These are phyloP conservation scores for Palythoa grandis DNA, from an alignment of 92 coral and sea anemone species.

Conservation along the genomic window DNA sequence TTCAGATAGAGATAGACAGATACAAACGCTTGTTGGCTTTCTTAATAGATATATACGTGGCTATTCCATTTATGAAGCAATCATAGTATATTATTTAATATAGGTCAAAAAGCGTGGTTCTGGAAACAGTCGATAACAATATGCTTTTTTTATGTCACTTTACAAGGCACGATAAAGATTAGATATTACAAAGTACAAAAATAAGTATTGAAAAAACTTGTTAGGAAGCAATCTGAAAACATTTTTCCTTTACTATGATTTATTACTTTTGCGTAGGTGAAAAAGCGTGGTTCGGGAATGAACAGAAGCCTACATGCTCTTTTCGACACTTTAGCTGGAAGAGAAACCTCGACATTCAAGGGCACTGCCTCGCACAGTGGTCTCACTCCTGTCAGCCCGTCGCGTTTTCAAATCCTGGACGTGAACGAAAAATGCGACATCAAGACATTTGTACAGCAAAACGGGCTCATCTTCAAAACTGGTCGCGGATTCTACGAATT, in stretches of 20 bases:
- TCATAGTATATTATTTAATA: background rate
- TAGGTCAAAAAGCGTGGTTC: slow-evolving; percentile 56
- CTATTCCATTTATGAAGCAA: no score
- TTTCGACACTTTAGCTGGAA: slow-evolving; percentile 90
- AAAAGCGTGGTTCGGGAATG: slow-evolving; percentile 73
- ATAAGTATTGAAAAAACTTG: background rate
- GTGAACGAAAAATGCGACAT: slow-evolving; percentile 94
- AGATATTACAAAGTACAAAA: no score
- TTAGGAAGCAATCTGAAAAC: background rate
- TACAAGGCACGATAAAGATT: no score
- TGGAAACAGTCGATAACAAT: slow-evolving; percentile 86
- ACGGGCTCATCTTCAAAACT: slow-evolving; percentile 82
- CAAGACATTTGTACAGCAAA: slow-evolving; percentile 86
- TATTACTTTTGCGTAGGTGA: background rate
- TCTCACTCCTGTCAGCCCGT: slow-evolving; percentile 83
- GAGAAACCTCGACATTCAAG: slow-evolving; percentile 65
- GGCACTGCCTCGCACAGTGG: slow-evolving; percentile 52
- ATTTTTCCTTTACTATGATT: background rate
- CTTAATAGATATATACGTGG: no score
- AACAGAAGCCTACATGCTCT: slow-evolving; percentile 89
- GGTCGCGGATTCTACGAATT: slow-evolving; percentile 97
- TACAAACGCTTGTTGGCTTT: no score
- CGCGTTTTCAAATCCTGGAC: slow-evolving; percentile 93
- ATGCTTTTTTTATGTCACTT: slow-evolving; percentile 60
- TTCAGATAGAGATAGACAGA: no score